Percentiles rank a stretch among this genome's conserved stretches.
Conservation (phyloP, 2,797 vertebrate genomes). For the Chaetodon trifasciatus region DNA sequence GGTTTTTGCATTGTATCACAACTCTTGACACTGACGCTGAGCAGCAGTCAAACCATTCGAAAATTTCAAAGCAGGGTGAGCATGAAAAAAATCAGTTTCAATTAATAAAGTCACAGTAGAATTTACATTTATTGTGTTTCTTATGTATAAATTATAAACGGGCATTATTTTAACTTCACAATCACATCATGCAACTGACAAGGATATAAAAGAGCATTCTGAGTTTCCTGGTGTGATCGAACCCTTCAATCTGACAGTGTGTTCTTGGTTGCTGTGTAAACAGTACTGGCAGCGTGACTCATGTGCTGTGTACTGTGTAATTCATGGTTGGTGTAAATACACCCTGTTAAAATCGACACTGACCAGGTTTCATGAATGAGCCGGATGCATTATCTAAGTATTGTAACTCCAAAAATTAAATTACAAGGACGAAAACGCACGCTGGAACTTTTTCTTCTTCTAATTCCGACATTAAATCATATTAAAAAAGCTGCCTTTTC, state of each 20-base stretch:
- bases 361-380: constrained; percentile 55
- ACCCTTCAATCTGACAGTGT: constrained; percentile 55
- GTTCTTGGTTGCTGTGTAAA: constrained; percentile 76
- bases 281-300: constrained; percentile 75
- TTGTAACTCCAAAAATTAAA: constrained; percentile 59
- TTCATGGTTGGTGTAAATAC: constrained; percentile 67
- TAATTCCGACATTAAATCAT: constrained; percentile 65
- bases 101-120: background rate
- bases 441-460: constrained; percentile 34
- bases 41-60: background rate
- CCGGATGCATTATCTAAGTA: constrained; percentile 61
- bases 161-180: constrained; percentile 29
- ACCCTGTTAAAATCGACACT: constrained; percentile 64
- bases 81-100: background rate
- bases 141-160: too few relatives aligned
- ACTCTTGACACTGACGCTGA: background rate
- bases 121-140: background rate
- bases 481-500: constrained; percentile 38
- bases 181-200: background rate
- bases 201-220: background rate
- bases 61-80: background rate
- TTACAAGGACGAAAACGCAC: constrained; percentile 61
- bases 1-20: background rate
- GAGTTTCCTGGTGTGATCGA: constrained; percentile 26
- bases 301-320: constrained; percentile 66